Evolutionary conservation across 2,113 vertebrate species (phyloP).

Genomic region (Tyto alba): DNA sequence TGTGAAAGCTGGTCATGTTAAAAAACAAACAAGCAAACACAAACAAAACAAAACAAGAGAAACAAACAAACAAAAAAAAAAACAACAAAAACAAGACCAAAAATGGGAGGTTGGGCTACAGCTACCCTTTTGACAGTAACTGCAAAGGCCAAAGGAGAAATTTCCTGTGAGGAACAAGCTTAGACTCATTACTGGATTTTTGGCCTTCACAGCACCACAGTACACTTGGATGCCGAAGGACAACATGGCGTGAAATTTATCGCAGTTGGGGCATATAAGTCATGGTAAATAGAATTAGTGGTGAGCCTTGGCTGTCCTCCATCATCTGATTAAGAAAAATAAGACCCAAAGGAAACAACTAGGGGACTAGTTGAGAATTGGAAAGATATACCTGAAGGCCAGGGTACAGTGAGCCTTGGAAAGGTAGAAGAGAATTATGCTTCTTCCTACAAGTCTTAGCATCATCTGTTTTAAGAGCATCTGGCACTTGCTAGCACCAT

Average conservation of each 20-base stretch:
- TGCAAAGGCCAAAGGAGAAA: background rate
- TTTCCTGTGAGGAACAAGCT: background rate
- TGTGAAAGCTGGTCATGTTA: background rate
- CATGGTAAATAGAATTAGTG: background rate
- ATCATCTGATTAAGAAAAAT: background rate
- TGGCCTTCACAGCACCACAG: background rate
- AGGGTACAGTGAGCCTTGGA: background rate
- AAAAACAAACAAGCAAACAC: too few relatives aligned
- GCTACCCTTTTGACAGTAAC: background rate
- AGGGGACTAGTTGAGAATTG: background rate
- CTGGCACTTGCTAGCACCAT: background rate
- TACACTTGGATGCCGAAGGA: background rate
- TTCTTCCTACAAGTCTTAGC: background rate
- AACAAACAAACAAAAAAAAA: too few relatives aligned
- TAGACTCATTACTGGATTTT: fast-evolving
- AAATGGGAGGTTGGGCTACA: background rate
- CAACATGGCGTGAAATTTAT: background rate
- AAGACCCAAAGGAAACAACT: background rate
- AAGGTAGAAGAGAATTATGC: background rate
- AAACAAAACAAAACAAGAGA: too few relatives aligned
- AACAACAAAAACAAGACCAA: background rate
- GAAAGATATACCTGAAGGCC: background rate
- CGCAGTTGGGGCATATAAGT: background rate
- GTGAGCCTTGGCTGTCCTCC: background rate
- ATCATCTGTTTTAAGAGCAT: background rate